These are phyloP conservation scores for Meghimatium bilineatum DNA, from an alignment of 2,888 invertebrate species.

Conservation along the genomic window DNA sequence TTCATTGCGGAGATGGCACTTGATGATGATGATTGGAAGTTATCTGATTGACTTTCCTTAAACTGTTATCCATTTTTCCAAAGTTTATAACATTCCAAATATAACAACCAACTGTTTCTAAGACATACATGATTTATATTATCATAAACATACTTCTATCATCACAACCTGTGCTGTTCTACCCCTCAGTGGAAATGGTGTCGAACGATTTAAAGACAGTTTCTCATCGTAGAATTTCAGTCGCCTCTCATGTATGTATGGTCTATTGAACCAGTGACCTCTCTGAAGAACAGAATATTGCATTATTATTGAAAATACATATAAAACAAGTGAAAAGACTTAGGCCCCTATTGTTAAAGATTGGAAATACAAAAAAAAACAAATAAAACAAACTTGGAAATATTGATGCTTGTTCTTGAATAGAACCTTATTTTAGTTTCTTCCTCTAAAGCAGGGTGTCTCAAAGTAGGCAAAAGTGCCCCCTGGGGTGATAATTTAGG, in stretches of 20 bases:
- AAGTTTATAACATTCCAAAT: too few species aligned
- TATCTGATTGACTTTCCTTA: too few species aligned
- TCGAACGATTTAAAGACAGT: conserved; percentile 36
- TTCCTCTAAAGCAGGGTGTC: too few species aligned
- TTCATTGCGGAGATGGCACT: too few species aligned
- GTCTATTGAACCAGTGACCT: conserved; percentile 42
- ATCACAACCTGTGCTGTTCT: conserved; percentile 66
- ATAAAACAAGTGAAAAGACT: background rate
- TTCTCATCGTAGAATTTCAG: conserved; percentile 40
- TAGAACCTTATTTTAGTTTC: too few species aligned
- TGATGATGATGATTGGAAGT: too few species aligned
- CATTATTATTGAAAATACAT: background rate
- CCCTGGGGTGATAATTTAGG: too few species aligned
- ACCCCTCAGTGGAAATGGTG: conserved; percentile 64
- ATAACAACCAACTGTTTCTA: too few species aligned
- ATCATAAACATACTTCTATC: conserved; percentile 62
- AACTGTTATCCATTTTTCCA: too few species aligned
- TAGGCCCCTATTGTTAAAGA: background rate
- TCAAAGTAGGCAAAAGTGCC: too few species aligned
- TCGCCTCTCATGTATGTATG: conserved; percentile 14
- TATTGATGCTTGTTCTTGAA: too few species aligned
- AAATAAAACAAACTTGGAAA: background rate
- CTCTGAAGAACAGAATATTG: conserved; percentile 14
- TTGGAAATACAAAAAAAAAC: background rate
- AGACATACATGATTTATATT: background rate